Base-by-base conservation (phyloP, 2,113 vertebrate species). In the Rhinoderma darwinii region DNA sequence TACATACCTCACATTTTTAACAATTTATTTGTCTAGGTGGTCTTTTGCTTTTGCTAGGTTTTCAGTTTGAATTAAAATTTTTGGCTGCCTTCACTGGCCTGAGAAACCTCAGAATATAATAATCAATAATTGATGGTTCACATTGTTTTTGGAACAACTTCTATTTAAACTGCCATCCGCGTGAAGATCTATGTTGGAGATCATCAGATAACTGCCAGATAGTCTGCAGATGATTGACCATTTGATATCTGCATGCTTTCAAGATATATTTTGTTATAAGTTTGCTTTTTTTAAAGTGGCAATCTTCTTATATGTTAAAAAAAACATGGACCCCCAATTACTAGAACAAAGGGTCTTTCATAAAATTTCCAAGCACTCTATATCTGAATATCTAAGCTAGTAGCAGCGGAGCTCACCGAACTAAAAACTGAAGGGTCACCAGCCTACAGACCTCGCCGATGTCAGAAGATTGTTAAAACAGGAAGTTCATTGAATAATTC, bases 191-290 rank as follows among this genome's bases (percentile, higher is more conserved):
- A n/a, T 70, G 66, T 37, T 37, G 32, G 35, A 70, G 35, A 70
- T 66, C 30, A 32, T 66, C 27, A 66, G 27, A 32, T 66, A 15
- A 1, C 63, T 70, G 66, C 66, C 66, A 70, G 66, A 70, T 20
- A 20, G 66, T 70, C 66, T 70, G 66, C 18, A 70, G 32, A 70
- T 70, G 66, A 70, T 70, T 70, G 66, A 70, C 32, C 32, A 22
- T 32, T 30, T 63, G 3, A 63, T 30, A 30, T 70, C 39, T 70
- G 63, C 63, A 70, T 70, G 22, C 39, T 37, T 66, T n/a, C 1
- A 61, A 61, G n/a, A 61, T 27, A 11, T 61, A n/a, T n/a, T 27
- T 39, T 20, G 35, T 70, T 70, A 37, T 37, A 37, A 8, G 22
- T 8, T 32, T 17, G 14, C 6, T 30, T 10, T 66, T 66, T 63